A percentile compares a stretch with the other conserved stretches of the same genome.
Conservation (phyloP, 2,888 invertebrate species). For the Elgonia sp. region DNA sequence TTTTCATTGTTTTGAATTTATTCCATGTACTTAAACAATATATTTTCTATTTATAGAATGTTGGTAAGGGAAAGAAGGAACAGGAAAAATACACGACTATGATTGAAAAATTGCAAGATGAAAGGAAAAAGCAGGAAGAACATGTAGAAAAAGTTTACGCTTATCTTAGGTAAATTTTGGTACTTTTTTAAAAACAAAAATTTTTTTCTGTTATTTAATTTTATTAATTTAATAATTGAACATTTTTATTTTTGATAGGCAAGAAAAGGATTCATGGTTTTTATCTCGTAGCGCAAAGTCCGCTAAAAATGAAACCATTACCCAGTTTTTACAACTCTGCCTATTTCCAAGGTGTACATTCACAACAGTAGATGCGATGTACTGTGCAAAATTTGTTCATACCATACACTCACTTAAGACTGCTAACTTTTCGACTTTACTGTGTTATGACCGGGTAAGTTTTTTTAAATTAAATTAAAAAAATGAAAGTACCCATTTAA, state of each 20-base stretch:
- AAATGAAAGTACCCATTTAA: too few species aligned
- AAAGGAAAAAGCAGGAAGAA: conserved; percentile 96
- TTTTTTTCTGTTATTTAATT: neutral
- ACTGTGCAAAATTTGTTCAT: conserved; percentile 98
- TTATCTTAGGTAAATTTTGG: conserved; percentile 81
- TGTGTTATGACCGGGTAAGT: conserved; percentile 95
- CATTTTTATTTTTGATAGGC: conserved; percentile 85
- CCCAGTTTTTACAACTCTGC: conserved; percentile 98
- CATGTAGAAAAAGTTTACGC: conserved; percentile 96
- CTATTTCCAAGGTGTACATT: conserved; percentile 98
- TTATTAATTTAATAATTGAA: neutral
- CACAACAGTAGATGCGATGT: conserved; percentile 98
- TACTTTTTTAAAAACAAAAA: conserved; percentile 2
- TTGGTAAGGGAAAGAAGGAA: conserved; percentile 96
- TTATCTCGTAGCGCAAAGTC: conserved; percentile 94
- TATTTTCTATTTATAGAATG: conserved; percentile 87
- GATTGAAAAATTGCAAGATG: conserved; percentile 97
- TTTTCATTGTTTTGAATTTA: too few species aligned
- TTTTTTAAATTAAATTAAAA: too few species aligned
- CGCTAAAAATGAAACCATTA: conserved; percentile 98
- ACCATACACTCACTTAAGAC: conserved; percentile 97
- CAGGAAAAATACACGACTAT: conserved; percentile 95
- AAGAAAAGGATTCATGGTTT: conserved; percentile 96
- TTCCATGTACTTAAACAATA: neutral
- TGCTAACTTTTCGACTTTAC: conserved; percentile 98